phyloP scores from a whole-genome alignment of 1,140 invertebrate genomes.

The Hylaeus volcanicus region DNA sequence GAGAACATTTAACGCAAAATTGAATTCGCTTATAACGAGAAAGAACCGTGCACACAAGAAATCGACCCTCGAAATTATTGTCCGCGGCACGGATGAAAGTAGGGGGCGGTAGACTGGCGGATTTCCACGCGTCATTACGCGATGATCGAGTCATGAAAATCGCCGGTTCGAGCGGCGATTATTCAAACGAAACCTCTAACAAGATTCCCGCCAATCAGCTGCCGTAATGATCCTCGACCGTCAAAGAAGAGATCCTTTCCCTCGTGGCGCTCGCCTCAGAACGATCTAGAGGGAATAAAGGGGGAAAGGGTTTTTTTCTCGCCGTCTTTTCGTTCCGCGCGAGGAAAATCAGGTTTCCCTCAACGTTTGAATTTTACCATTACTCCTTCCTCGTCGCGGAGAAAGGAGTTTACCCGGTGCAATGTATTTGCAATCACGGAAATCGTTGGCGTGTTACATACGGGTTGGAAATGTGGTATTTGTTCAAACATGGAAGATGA shows the following conservation, averaged over 20 bases:
- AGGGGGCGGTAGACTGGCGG: conserved; percentile 39
- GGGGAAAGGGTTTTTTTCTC: conserved; percentile 32
- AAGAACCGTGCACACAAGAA: conserved; percentile 64
- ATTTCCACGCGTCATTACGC: conserved; percentile 79
- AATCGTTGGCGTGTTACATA: not conserved
- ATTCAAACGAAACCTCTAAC: conserved; percentile 80
- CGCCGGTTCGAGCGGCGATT: conserved; percentile 75
- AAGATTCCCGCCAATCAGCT: conserved; percentile 78
- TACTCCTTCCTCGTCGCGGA: not conserved
- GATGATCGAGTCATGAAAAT: conserved; percentile 78
- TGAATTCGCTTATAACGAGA: conserved; percentile 78
- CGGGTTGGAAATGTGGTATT: not conserved
- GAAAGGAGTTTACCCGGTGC: not conserved
- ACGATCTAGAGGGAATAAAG: conserved; percentile 44
- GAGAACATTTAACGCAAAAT: conserved; percentile 78
- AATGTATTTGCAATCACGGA: not conserved
- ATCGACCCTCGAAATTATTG: conserved; percentile 62
- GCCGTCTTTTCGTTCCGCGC: conserved; percentile 35
- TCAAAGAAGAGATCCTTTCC: conserved; percentile 54
- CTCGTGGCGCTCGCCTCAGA: conserved; percentile 30
- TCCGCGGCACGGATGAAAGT: conserved; percentile 58
- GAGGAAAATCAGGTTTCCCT: conserved; percentile 8
- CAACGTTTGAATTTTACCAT: not conserved
- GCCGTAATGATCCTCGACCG: conserved; percentile 70
- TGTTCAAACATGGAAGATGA: not conserved